Evolutionary conservation across 2,888 invertebrate genomes (phyloP).

Genomic region (Rotaria socialis): DNA sequence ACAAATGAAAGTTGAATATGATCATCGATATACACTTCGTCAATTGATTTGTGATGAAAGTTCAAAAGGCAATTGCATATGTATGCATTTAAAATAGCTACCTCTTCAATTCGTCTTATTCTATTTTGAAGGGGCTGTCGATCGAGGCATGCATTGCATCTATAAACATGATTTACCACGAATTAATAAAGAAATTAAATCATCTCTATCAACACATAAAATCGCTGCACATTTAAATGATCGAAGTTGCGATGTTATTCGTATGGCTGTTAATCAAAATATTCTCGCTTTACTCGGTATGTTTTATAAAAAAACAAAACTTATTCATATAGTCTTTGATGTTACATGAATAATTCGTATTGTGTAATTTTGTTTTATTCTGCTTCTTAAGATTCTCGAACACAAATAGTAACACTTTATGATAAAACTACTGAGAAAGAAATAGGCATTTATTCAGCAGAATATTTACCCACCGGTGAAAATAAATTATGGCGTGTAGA

Average conservation of each 20-base stretch:
- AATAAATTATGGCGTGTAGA: constrained; percentile 17
- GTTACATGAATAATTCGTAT: too few relatives aligned
- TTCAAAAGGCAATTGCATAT: neutral
- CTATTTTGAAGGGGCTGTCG: neutral
- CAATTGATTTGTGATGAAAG: constrained; percentile 14
- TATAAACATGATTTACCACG: neutral
- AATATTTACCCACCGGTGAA: neutral
- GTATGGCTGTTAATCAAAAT: constrained; percentile 12
- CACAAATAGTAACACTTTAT: neutral
- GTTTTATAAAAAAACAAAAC: neutral
- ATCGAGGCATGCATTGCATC: neutral
- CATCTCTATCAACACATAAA: neutral
- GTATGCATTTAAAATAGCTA: neutral
- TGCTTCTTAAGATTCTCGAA: neutral
- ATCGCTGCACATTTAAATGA: neutral
- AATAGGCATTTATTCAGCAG: neutral
- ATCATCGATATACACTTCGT: constrained; percentile 20
- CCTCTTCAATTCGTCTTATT: neutral
- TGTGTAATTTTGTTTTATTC: neutral
- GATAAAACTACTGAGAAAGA: neutral
- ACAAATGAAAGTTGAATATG: constrained; percentile 17
- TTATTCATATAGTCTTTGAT: too few relatives aligned
- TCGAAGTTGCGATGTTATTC: constrained; percentile 4
- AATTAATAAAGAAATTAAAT: neutral
- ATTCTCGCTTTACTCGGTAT: neutral